Base-by-base conservation (phyloP, 2,888 invertebrate species). In the Hylaea fasciaria region DNA sequence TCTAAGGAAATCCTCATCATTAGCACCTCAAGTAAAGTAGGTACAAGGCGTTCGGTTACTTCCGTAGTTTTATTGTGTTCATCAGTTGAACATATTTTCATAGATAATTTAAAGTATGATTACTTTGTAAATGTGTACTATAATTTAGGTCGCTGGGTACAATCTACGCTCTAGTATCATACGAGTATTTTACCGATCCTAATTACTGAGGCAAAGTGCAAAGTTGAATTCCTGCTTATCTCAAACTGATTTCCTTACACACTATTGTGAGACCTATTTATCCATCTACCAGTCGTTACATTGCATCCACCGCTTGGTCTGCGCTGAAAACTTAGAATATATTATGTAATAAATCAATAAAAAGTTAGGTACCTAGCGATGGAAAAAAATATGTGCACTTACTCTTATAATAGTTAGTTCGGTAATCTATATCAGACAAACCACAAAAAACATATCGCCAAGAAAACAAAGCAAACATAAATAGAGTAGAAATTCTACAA, bases 111-210 rank as follows among this genome's bases (percentile, higher is more conserved):
- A 13, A 14, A 39, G 39, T 5, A 39, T n/a, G 16, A 35, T 35
- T 32, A 11, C 14, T 22, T 22, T 3, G 22, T 22, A 22, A 5
- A 22, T 5, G 22, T 22, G 22, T 2, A 22, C 2, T 22, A 22
- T 22, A 5, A 22, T 22, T 11, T 14, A 44, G 37, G 37, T 49
- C n/a, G 43, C 39, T 28, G 45, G 13, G 48, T 56, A 44, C 44
- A 49, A 40, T 62, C 28, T 46, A 10, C 11, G 12, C 8, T 60
- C n/a, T n/a, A n/a, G n/a, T n/a, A n/a, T n/a, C n/a, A n/a, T n/a
- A n/a, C n/a, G n/a, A n/a, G n/a, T n/a, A 44, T 56, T 52, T 62
- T 62, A 57, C 57, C 57, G 48, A 14, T 14, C n/a, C 57, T 62
- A 46, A 50, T 54, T 57, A 50, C 39, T 28, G 50, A 29, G 50